A percentile compares a stretch with the other conserved stretches of the same genome.
Evolutionary conservation across 2,797 vertebrate species (phyloP).

Genomic region (Syndactyla subalaris): DNA sequence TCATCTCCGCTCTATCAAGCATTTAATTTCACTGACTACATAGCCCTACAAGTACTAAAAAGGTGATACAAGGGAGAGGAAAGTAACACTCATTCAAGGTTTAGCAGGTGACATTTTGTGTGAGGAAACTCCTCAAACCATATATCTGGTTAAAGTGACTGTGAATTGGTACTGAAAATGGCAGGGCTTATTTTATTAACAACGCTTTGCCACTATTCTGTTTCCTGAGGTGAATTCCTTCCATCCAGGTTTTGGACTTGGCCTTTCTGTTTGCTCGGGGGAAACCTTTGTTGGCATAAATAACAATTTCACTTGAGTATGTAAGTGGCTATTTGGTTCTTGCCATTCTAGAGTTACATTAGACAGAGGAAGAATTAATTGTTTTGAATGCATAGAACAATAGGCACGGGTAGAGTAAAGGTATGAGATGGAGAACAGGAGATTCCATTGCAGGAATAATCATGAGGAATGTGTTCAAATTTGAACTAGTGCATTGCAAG

Average conservation of each 20-base stretch:
- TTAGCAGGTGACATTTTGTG: neutral
- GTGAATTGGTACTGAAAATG: neutral
- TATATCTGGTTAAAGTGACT: neutral
- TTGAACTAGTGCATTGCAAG: neutral
- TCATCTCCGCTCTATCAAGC: neutral
- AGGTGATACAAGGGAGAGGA: neutral
- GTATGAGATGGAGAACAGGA: neutral
- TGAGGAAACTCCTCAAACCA: neutral
- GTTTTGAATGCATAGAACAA: neutral
- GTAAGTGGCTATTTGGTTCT: neutral
- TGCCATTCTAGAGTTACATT: neutral
- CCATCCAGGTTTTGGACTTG: neutral
- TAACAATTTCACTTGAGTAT: neutral
- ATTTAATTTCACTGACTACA: neutral
- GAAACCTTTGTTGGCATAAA: neutral
- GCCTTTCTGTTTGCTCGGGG: neutral
- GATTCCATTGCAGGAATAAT: neutral
- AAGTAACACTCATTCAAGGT: neutral
- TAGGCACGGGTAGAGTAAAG: neutral
- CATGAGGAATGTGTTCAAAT: neutral
- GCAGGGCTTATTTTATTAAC: neutral
- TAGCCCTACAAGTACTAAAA: neutral
- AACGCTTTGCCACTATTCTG: neutral
- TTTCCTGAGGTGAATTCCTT: neutral
- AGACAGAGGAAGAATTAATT: neutral